A percentile compares a stretch with the other conserved stretches of the same genome.
Evolutionary conservation across 2,888 invertebrate genomes (phyloP).

Genomic region (Embidobia sp.): DNA sequence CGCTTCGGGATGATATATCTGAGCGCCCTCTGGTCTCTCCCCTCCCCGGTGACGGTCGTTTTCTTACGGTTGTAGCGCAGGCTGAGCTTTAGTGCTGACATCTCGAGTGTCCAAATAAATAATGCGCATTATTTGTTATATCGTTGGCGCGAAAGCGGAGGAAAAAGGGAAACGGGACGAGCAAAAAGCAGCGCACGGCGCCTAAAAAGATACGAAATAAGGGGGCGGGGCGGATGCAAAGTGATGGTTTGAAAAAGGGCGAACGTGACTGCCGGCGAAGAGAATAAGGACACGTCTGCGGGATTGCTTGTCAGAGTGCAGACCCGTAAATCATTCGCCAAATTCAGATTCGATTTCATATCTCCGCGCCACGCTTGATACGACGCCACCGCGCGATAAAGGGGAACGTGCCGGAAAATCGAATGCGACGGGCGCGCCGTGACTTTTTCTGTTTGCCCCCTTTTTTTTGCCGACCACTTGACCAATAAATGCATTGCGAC

Average conservation of each 20-base stretch:
- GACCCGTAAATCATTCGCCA: conserved; percentile 53
- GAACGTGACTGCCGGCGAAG: conserved; percentile 52
- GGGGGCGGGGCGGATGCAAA: conserved; percentile 22
- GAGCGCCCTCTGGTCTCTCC: no score
- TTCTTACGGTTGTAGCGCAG: no score
- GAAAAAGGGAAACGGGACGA: conserved; percentile 1
- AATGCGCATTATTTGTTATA: conserved; percentile 76
- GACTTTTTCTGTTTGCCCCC: not conserved
- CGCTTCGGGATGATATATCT: no score
- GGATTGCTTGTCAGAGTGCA: conserved; percentile 54
- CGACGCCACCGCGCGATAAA: conserved; percentile 25
- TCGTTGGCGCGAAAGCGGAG: conserved; percentile 58
- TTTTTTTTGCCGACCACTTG: conserved; percentile 15
- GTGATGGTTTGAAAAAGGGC: conserved; percentile 32
- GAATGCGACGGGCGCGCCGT: conserved; percentile 26
- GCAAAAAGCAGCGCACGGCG: not conserved
- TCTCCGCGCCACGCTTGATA: conserved; percentile 42
- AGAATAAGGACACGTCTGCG: conserved; percentile 58
- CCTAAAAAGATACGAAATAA: conserved; percentile 29
- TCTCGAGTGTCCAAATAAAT: conserved; percentile 75
- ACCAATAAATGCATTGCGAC: conserved; percentile 17
- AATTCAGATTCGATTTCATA: conserved; percentile 61
- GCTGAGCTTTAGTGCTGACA: conserved; percentile 72
- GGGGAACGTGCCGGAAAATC: conserved; percentile 43
- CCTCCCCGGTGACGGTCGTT: no score